Evolutionary conservation across 2,797 vertebrate species (phyloP), one percentile per base, ranked within the genome.

Genomic region (Carduelis carduelis): DNA sequence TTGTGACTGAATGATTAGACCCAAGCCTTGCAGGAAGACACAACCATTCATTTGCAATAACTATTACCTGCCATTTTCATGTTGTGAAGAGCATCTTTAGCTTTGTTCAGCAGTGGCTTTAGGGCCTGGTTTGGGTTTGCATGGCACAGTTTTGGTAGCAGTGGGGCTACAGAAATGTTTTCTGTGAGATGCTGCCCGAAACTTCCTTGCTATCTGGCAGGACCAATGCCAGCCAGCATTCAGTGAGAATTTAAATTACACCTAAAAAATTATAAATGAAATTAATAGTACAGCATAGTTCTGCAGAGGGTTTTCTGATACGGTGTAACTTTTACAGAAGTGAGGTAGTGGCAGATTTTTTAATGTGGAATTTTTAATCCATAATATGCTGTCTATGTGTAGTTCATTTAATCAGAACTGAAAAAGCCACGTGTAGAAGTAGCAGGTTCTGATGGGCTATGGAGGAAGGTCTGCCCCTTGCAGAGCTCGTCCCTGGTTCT

Each of bases 271-370:
- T 13, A 34, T 37, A 12, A 63, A 30, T 47, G 53, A 46, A 80
- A 55, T 37, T 15, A 71, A 32, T 63, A 47, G 14, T 30, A 35
- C 11, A 8, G 5, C 12, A 1, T 46, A 13, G 16, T 59, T 84
- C 27, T 79, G 28, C 24, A 59, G 32, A 34, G 23, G 4, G 4
- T 57, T 81, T 93, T 49, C 28, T 91, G 57, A 24, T 43, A 13
- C 0, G 0, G 6, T 13, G 1, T 75, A 52, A 44, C 18, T 75
- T 78, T 4, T 27, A 2, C 7, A 16, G 9, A 53, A 66, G 9
- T 27, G 9, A 61, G 35, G 6, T 63, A 37, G 32, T 23, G 12
- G 10, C 49, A 35, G 4, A 30, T 17, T 39, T 50, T 70, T 27
- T 50, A 35, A 41, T 17, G 28, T 55, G 20, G 11, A 35, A 5